These are phyloP conservation scores for Porites rus DNA, from an alignment of 92 coral and sea anemone genomes.

Conservation along the genomic window DNA sequence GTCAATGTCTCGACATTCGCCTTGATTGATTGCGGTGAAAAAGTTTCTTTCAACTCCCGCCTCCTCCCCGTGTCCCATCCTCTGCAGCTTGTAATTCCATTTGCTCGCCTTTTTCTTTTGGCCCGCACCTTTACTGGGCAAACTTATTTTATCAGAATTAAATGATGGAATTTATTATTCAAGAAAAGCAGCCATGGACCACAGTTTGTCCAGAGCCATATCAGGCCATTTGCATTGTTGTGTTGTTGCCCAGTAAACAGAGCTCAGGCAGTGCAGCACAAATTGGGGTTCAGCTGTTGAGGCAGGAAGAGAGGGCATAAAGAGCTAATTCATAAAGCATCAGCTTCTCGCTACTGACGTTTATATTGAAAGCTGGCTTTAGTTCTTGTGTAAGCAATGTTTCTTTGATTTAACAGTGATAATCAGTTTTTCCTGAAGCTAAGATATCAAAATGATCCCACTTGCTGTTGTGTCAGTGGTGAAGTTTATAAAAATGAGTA, in stretches of 20 bases:
- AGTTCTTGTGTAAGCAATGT: too few species aligned
- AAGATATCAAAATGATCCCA: too few species aligned
- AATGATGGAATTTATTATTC: neutral
- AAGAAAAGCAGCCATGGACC: neutral
- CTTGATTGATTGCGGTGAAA: neutral
- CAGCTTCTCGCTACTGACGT: too few species aligned
- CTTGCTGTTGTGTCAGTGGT: too few species aligned
- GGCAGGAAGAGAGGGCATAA: neutral
- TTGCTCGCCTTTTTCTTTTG: neutral
- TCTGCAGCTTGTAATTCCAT: neutral
- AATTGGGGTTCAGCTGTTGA: neutral
- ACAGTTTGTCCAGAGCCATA: neutral
- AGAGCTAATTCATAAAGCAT: too few species aligned
- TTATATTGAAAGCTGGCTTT: too few species aligned
- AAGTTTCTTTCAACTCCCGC: neutral
- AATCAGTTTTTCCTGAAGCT: too few species aligned
- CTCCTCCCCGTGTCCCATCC: neutral
- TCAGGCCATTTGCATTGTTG: neutral
- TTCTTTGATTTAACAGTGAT: too few species aligned
- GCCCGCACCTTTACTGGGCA: neutral
- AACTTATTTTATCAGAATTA: neutral
- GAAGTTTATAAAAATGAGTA: too few species aligned
- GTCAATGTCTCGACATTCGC: neutral
- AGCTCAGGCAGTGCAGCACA: constrained; percentile 7
- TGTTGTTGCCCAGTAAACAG: neutral